These are phyloP conservation scores for Rhinolophus sinicus DNA, from an alignment of 2,113 vertebrate species.

Conservation along the genomic window DNA sequence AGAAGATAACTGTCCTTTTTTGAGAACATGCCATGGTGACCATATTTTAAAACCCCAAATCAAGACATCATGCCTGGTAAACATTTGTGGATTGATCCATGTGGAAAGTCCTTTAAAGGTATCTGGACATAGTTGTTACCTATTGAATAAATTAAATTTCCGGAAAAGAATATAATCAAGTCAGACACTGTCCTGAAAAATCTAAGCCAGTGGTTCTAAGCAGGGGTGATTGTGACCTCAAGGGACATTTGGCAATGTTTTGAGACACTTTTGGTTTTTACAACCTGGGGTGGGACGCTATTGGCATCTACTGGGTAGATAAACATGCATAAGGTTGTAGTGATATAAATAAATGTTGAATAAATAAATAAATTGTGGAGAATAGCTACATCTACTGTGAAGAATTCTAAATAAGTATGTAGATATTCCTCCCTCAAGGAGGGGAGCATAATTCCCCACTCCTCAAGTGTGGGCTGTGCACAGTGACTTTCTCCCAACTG, in stretches of 20 bases:
- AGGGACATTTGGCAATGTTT: neutral
- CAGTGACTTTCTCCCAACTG: neutral
- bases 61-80: neutral
- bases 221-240: neutral
- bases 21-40: neutral
- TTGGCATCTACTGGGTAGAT: neutral
- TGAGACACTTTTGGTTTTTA: neutral
- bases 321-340: neutral
- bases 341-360: neutral
- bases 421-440: neutral
- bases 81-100: neutral
- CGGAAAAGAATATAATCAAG: neutral
- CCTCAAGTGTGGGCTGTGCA: neutral
- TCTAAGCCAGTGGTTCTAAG: neutral
- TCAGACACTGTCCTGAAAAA: neutral
- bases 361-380: neutral
- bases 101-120: neutral
- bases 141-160: neutral
- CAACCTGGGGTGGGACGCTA: neutral
- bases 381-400: neutral
- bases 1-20: neutral
- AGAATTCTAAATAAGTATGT: neutral
- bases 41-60: slow-evolving; percentile 8
- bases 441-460: neutral
- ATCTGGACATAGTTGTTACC: neutral